Conservation (phyloP, 30 jellyfish, hydroid and myxozoan genomes). For the Catostylus mosaicus region DNA sequence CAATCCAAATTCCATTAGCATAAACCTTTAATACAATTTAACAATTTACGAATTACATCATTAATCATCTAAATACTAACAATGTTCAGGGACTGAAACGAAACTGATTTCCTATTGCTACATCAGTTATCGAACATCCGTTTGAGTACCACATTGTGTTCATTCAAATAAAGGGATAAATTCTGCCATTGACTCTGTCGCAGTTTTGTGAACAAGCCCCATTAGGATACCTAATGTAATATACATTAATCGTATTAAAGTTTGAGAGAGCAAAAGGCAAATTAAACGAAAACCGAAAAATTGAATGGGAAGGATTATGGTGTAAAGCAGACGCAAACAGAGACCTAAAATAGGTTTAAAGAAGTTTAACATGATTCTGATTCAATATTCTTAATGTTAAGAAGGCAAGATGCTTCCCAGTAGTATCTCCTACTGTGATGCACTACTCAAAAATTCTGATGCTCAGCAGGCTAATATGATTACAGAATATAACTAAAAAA, state of each 20-base stretch:
- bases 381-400: not conserved
- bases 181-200: conserved; percentile 2
- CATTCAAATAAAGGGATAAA: not conserved
- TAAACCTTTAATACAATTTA: not conserved
- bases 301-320: conserved; percentile 5
- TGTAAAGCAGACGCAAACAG: conserved; percentile 10
- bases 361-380: not conserved
- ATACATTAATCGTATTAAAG: not conserved
- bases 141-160: not conserved
- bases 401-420: not conserved
- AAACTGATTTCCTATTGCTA: not conserved
- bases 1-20: not conserved
- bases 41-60: not conserved
- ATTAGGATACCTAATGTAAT: not conserved
- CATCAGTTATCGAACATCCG: not conserved
- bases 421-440: not conserved
- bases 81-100: not conserved
- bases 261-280: not conserved
- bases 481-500: too few relatives aligned
- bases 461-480: too few relatives aligned
- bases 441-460: not conserved
- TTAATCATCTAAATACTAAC: not conserved
- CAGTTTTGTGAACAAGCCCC: not conserved
- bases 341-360: not conserved
- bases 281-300: not conserved